Evolutionary conservation across 2,113 vertebrate species (phyloP), one percentile per base, ranked within the genome.

Genomic region (Lipophrys pholis): DNA sequence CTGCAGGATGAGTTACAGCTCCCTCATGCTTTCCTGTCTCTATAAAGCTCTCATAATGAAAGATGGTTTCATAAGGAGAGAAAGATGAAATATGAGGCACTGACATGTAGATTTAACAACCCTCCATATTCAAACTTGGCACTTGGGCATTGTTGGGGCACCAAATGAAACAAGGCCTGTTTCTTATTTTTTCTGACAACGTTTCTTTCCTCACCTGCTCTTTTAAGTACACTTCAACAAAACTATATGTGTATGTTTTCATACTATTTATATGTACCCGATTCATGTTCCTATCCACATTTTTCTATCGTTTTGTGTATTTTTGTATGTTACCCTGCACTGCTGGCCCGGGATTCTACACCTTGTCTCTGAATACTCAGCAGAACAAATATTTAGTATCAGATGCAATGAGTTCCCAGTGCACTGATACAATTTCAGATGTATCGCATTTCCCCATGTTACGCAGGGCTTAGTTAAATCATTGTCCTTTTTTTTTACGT

Each of bases 1-100:
- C 45, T 40, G 51, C 46, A 58, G 51, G 42, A 76, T 76, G 41
- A 82, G 12, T 80, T 65, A 76, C 71, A 65, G 56, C 40, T 78
- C 64, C 51, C 63, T 67, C 70, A 48, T 16, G 11, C 52, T 68
- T 51, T 48, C 49, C 46, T 75, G 72, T 60, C 57, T 62, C 65
- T 54, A 16, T 69, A 52, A 61, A 46, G 41, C 54, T 62, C 45
- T 76, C 52, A 42, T 50, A 41, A 51, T 68, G 74, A 76, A 74
- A 73, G 9, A 81, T 49, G 38, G 12, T 6, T 67, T 75, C 15
- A 69, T 61, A 39, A 61, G 16, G 36, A 52, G 36, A 66, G 58
- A 45, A 49, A 45, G 40, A 60, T 69, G 8, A 74, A 74, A 70
- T 67, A 68, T 45, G 9, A 65, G 21, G 16, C 48, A 50, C 8